Evolutionary conservation across 2,113 vertebrate genomes (phyloP).

Genomic region (Alethe diademata): DNA sequence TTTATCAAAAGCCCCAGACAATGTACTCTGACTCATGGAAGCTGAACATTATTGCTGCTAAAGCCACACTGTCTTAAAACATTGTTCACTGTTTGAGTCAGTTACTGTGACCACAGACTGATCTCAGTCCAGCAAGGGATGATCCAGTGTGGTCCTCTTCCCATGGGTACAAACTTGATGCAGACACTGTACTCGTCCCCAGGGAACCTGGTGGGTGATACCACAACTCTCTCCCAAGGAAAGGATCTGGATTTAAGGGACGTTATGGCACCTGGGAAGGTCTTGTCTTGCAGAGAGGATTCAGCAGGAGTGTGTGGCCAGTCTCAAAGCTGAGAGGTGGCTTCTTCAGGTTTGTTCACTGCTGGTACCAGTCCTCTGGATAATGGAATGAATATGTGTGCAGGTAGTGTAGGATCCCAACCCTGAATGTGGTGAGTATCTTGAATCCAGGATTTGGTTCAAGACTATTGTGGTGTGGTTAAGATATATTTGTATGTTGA

Average conservation of each 20-base stretch:
- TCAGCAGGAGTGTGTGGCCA: accelerated
- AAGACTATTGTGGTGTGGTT: not conserved
- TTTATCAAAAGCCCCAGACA: not conserved
- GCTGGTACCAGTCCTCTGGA: not conserved
- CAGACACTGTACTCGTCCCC: not conserved
- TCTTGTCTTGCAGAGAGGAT: not conserved
- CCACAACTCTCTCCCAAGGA: not conserved
- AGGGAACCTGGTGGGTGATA: not conserved
- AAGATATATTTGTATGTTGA: not conserved
- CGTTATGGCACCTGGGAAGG: too few relatives aligned
- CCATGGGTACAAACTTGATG: not conserved
- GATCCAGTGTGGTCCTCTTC: not conserved
- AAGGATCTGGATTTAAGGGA: not conserved
- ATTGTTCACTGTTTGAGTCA: not conserved
- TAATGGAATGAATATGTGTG: not conserved
- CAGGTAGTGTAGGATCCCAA: not conserved
- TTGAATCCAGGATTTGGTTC: not conserved
- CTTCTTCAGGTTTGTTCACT: not conserved
- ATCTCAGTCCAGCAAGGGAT: not conserved
- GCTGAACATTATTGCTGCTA: not conserved
- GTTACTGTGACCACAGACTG: not conserved
- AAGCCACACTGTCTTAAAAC: not conserved
- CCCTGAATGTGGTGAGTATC: not conserved
- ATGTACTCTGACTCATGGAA: not conserved
- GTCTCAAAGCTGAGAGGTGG: not conserved